phyloP scores from a whole-genome alignment of 2,797 vertebrate species.

The Loris lydekkerianus region DNA sequence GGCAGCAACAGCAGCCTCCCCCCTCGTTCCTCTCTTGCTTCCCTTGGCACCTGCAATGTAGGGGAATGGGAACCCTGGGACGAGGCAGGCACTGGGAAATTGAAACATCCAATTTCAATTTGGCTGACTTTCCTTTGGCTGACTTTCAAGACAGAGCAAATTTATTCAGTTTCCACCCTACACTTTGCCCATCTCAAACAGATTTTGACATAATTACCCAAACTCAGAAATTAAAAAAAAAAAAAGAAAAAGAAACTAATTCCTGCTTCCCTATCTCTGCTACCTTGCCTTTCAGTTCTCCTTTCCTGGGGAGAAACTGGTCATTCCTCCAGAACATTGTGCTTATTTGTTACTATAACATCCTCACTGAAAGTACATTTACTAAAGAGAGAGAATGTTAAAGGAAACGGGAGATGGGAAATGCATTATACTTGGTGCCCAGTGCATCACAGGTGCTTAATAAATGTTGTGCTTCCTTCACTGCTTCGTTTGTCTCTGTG shows the following conservation, averaged over 20 bases:
- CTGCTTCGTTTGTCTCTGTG: background rate
- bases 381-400: background rate
- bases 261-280: background rate
- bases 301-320: background rate
- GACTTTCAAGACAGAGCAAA: background rate
- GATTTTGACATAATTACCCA: background rate
- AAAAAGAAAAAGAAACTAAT: background rate
- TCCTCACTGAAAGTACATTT: background rate
- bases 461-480: background rate
- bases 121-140: constrained; percentile 22
- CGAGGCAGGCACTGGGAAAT: background rate
- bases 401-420: background rate
- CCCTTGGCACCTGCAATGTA: background rate
- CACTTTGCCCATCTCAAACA: background rate
- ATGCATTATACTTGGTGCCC: background rate
- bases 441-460: background rate
- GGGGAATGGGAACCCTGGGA: rapidly evolving
- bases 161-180: background rate
- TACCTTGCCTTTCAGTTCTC: background rate
- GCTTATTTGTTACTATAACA: background rate
- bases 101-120: rapidly evolving
- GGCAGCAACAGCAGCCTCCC: background rate
- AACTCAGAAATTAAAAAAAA: background rate
- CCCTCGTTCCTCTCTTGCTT: rapidly evolving
- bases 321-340: background rate